phyloP scores from a whole-genome alignment of 2,113 vertebrate genomes.

The Elephas maximus region DNA sequence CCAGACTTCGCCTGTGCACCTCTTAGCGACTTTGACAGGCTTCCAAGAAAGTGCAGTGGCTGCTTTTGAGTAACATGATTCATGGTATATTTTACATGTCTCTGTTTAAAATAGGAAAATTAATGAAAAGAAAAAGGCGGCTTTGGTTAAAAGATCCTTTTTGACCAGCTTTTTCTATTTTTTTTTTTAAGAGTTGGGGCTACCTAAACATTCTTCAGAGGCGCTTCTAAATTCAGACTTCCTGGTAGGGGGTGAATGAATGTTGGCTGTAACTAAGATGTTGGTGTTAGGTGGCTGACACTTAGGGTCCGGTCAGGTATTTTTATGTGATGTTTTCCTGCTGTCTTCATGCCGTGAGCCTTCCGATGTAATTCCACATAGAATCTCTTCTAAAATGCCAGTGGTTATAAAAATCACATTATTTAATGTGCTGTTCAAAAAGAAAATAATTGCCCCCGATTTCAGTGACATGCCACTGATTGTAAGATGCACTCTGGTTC shows the following conservation, averaged over 20 bases:
- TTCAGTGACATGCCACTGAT: not conserved
- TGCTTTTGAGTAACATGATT: not conserved
- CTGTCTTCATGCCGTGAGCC: not conserved
- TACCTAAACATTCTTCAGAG: not conserved
- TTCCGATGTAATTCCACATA: not conserved
- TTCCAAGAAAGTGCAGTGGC: not conserved
- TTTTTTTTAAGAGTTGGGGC: not conserved
- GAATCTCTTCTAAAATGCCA: not conserved
- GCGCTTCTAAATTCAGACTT: not conserved
- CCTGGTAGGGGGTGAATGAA: not conserved
- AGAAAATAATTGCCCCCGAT: not conserved
- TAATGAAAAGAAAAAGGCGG: not conserved
- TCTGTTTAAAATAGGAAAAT: slow-evolving; percentile 24
- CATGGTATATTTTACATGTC: not conserved
- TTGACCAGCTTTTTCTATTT: not conserved
- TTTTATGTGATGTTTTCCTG: not conserved
- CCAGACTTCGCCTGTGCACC: not conserved
- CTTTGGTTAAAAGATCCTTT: not conserved
- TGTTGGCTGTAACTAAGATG: not conserved
- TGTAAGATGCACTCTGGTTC: not conserved
- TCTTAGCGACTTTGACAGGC: not conserved
- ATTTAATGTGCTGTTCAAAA: not conserved
- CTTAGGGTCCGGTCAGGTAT: not conserved
- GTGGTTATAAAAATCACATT: not conserved
- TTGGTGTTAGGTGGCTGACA: not conserved